These are phyloP conservation scores for Pherbina coryleti DNA, from an alignment of 2,888 invertebrate species.

Conservation along the genomic window DNA sequence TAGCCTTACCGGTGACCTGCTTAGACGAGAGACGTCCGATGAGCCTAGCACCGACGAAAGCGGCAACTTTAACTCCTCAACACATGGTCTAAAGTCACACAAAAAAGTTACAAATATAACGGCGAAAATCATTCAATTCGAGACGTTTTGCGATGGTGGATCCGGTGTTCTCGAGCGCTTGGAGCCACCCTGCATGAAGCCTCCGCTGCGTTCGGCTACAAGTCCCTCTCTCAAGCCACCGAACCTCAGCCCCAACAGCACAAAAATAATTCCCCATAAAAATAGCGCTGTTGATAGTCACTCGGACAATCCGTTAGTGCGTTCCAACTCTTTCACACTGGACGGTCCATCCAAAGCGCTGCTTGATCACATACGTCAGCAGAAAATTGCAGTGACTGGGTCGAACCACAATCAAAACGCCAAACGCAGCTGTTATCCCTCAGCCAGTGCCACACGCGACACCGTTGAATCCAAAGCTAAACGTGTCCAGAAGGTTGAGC, in stretches of 20 bases:
- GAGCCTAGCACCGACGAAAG: constrained; percentile 50
- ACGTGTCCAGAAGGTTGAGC: constrained; percentile 59
- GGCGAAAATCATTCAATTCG: constrained; percentile 44
- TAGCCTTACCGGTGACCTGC: constrained; percentile 27
- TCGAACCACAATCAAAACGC: background rate
- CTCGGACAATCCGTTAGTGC: constrained; percentile 69
- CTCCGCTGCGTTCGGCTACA: constrained; percentile 59
- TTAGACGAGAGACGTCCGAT: background rate
- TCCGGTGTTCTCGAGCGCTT: background rate
- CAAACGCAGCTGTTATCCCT: constrained; percentile 15
- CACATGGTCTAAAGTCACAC: constrained; percentile 39
- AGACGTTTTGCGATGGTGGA: constrained; percentile 13
- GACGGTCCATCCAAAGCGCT: constrained; percentile 83
- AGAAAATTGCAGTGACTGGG: constrained; percentile 6
- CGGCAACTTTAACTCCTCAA: constrained; percentile 1
- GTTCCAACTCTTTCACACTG: constrained; percentile 84
- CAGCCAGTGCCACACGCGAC: constrained; percentile 56
- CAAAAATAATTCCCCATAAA: background rate
- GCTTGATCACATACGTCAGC: constrained; percentile 62
- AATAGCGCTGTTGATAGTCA: background rate
- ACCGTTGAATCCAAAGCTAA: constrained; percentile 66
- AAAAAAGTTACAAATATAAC: constrained; percentile 43
- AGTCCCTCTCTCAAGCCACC: constrained; percentile 56
- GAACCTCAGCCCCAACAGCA: background rate
- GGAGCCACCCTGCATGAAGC: constrained; percentile 42